These are phyloP conservation scores for Cyphomyrus discorhynchus DNA, from an alignment of 2,113 vertebrate species.

Conservation along the genomic window DNA sequence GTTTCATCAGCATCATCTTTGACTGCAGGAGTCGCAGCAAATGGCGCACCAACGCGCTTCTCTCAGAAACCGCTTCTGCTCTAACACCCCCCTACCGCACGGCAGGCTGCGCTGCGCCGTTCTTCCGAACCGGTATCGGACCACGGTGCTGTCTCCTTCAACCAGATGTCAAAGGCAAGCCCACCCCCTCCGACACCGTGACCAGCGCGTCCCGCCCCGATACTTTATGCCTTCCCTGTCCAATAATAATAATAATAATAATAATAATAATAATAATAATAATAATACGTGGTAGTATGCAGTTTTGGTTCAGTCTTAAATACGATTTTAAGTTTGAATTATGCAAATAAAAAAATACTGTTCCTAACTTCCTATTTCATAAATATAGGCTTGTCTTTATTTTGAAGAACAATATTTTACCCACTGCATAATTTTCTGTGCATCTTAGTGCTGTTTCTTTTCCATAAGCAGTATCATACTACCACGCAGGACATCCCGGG, in stretches of 20 bases:
- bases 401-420: not conserved
- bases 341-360: not conserved
- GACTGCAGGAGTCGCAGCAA: not conserved
- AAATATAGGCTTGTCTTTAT: not conserved
- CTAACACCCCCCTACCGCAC: not conserved
- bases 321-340: not conserved
- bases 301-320: not conserved
- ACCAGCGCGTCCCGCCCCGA: not conserved
- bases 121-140: not conserved
- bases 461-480: not conserved
- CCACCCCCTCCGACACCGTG: not conserved
- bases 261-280: not conserved
- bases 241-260: not conserved
- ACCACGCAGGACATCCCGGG: not conserved
- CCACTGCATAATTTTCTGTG: not conserved
- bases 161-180: not conserved
- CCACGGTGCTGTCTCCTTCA: not conserved
- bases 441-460: not conserved
- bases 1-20: not conserved
- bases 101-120: not conserved
- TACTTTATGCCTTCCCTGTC: not conserved
- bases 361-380: not conserved
- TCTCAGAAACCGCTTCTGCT: not conserved
- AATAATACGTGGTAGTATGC: not conserved
- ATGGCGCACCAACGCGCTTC: not conserved